Evolutionary conservation across 1,140 invertebrate species (phyloP), one percentile per base, ranked within the genome.

Genomic region (Trissolcus basalis): DNA sequence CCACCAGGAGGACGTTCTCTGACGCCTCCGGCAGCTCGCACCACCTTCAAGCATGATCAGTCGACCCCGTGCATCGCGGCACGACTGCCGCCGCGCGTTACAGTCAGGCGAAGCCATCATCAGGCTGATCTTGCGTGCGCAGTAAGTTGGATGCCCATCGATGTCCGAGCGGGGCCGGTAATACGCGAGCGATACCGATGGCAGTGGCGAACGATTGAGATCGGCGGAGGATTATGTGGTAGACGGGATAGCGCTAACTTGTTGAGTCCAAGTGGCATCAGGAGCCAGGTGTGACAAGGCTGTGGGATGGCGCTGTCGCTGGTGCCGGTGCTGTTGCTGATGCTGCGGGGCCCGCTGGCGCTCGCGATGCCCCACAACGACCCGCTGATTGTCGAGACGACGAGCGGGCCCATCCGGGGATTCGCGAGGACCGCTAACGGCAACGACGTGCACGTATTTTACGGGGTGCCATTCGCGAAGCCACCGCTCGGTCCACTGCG

Each of bases 401-500:
- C 91, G 27, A 94, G 90, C 58, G 95, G 95, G 0, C 89, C 92
- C 14, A 91, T 96, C 33, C 92, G 94, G 35, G 95, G 96, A 4
- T 91, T 92, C 63, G 91, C 92, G 7, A 93, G 93, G 70, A 93
- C 90, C 19, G 94, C 94, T 35, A 88, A 94, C 65, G 94, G 93
- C 32, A 92, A 94, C 47, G 93, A 96, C 80, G 94, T 98, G 0
- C 94, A 97, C 83, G 93, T 94, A 8, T 98, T 95, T 83, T 93
- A 93, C n/a, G 96, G 96, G 2, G 96, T 99, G 69, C 97, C 97
- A 0, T 98, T 96, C 85, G 97, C 97, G 0, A 96, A 97, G 85
- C 96, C 97, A 0, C 97, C 97, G 0, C 83, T 95, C 12, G 96
- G 95, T 0, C 92, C 95, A 19, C 88, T 97, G 27, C 90, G 97